Evolutionary conservation across 35 echinoderm and acorn worm species (phyloP).

Genomic region (Apostichopus parvimensis): DNA sequence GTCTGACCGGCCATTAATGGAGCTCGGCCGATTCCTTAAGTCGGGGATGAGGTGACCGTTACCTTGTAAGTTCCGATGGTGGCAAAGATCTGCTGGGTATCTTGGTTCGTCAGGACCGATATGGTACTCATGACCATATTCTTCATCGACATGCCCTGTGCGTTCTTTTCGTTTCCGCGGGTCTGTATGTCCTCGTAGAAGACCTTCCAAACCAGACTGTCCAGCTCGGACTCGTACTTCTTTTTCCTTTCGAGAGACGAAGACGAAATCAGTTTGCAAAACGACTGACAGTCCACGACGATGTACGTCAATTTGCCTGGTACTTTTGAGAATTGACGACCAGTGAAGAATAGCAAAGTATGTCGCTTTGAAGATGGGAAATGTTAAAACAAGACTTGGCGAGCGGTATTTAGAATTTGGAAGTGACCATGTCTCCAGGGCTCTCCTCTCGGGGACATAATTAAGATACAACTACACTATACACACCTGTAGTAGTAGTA

Average conservation of each 20-base stretch:
- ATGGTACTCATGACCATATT: constrained; percentile 96
- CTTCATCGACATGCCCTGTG: constrained; percentile 93
- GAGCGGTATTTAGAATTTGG: no score
- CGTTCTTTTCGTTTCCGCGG: constrained; percentile 52
- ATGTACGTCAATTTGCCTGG: no score
- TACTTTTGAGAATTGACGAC: no score
- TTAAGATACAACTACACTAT: not conserved
- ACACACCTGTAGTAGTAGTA: constrained; percentile 66
- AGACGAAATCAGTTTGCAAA: no score
- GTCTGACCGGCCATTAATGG: no score
- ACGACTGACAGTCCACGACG: no score
- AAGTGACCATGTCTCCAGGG: no score
- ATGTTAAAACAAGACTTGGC: no score
- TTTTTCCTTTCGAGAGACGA: constrained; percentile 60
- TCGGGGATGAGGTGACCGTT: not conserved
- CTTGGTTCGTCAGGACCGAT: constrained; percentile 86
- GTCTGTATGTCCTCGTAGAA: constrained; percentile 82
- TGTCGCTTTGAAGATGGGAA: no score
- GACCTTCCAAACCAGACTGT: constrained; percentile 97
- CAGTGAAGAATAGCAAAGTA: no score
- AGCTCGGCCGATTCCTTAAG: no score
- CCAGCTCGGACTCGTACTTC: constrained; percentile 85
- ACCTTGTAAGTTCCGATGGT: constrained; percentile 94
- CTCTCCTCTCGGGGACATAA: no score
- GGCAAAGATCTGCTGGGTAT: constrained; percentile 91